Evolutionary conservation across 2,888 invertebrate species (phyloP), one percentile per base, ranked within the genome.

Genomic region (Tribolium freemani): DNA sequence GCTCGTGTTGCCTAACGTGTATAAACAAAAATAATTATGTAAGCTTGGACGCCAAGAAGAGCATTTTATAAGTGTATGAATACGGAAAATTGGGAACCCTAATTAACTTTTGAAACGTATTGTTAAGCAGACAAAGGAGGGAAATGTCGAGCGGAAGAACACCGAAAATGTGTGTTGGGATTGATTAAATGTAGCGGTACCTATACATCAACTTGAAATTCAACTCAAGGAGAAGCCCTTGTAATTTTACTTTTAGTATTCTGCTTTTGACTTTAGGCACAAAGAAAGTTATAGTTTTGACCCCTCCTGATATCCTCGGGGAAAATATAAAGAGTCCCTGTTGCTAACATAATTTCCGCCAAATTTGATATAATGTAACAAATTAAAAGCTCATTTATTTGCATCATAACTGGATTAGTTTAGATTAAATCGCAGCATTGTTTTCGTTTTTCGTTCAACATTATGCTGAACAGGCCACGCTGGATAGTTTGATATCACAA

Each of bases 111-210:
- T 48, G 16, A 4, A 48, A 48, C 11, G 48, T 6, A 48, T 53
- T 26, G n/a, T 51, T 51, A 51, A 51, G 20, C n/a, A 21, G 20
- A 20, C 20, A 53, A 53, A 53, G 21, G 26, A 51, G 51, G 16
- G 20, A 38, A 38, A 21, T 20, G 20, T 21, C 21, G 21, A 53
- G 6, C 53, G 13, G 11, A 38, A 38, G 16, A 31, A 56, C 56
- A 31, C 56, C 3, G 31, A 10, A 56, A 56, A 56, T 54, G 38
- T 26, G 31, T 56, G 38, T 31, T 13, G 38, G 31, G 6, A 31
- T 6, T 56, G 56, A 56, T 56, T 56, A 56, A 31, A 56, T 56
- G 56, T 56, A 38, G 11, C 56, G 56, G 56, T 38, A 38, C 38
- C 38, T 38, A 38, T 56, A 56, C 11, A 13, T 38, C 38, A 56